Base-by-base conservation (phyloP, 2,888 invertebrate genomes). In the Steromphala cineraria region DNA sequence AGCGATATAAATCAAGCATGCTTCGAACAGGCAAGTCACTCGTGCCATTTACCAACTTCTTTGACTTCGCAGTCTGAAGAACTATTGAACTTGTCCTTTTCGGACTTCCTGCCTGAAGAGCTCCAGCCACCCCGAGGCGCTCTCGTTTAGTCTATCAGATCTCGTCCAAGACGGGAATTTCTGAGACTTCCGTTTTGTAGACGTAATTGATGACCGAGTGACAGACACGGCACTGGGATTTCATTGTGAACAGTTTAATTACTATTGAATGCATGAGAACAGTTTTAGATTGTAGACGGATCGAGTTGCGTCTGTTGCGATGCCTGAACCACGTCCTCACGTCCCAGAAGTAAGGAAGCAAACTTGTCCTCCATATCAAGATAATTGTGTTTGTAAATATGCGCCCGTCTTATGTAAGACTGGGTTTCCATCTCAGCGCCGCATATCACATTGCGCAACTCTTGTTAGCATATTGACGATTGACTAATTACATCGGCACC, bases 81-180 rank as follows among this genome's bases (percentile, higher is more conserved):
- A 71, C 71, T 71, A 71, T 71, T 71, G 71, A 71, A 71, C 71
- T 71, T 40, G 71, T 71, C 71, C 71, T 71, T 71, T 71, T 71
- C 36, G 71, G 71, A 71, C 71, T 71, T 71, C 71, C 71, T 71
- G 71, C 31, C 36, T 71, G 71, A 71, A 71, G 71, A 71, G 71
- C 15, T 71, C 1, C 36, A 71, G 10, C 36, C 31, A 36, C 31
- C 71, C 71, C 36, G 19, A 40, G 71, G 71, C 71, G 31, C 10
- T 71, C 71, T 71, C 71, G 71, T 71, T 31, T 71, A 71, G 71
- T 71, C 71, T 71, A 71, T 71, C 71, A 71, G 36, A 71, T 71
- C 71, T 71, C 71, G 71, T 19, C 36, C 71, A 36, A 36, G 71
- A 71, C 19, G 28, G 17, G 71, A 31, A 36, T 71, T 71, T 71